Evolutionary conservation across 2,113 vertebrate species (phyloP), one percentile per base, ranked within the genome.

Genomic region (Xenopus borealis): DNA sequence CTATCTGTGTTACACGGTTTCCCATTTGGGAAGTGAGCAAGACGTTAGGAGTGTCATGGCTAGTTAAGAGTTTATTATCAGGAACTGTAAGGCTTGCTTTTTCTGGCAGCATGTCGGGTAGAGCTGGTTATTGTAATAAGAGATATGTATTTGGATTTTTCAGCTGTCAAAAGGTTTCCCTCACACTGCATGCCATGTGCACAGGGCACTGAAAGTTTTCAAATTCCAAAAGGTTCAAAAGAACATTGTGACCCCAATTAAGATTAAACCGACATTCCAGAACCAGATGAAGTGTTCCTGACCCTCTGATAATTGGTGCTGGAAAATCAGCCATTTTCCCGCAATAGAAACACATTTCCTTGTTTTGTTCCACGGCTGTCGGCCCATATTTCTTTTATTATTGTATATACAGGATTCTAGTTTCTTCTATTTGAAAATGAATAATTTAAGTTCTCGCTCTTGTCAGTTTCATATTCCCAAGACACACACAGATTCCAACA

Each of bases 241-340:
- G 72, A 75, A 69, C 65, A 68, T 68, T 62, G 55, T 75, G 65
- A 75, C 66, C 66, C 65, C 57, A 62, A 69, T 75, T 68, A 75
- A 68, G 66, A 75, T 68, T 75, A 75, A 75, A 75, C 61, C 50
- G 66, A 12, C 66, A 75, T 69, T 69, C 64, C 55, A 67, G 58
- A 33, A 75, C 52, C 66, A 59, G 66, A 67, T 61, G 33, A 18
- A 73, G 19, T 50, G 64, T 33, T 59, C 72, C 27, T 67, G 44
- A 61, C 64, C 44, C 63, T 67, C 67, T 55, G 57, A 67, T 75
- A 59, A 74, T 67, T 75, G 64, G 59, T 64, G 58, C 53, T 67
- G 64, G 72, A 67, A 57, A 67, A 50, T 50, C 13, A 55, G 53
- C 17, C 14, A n/a, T 55, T 55, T 53, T n/a, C 14, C 14, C 6